Evolutionary conservation across 2,797 vertebrate species (phyloP), one percentile per base, ranked within the genome.

Genomic region (Pseudomugil tenellus): DNA sequence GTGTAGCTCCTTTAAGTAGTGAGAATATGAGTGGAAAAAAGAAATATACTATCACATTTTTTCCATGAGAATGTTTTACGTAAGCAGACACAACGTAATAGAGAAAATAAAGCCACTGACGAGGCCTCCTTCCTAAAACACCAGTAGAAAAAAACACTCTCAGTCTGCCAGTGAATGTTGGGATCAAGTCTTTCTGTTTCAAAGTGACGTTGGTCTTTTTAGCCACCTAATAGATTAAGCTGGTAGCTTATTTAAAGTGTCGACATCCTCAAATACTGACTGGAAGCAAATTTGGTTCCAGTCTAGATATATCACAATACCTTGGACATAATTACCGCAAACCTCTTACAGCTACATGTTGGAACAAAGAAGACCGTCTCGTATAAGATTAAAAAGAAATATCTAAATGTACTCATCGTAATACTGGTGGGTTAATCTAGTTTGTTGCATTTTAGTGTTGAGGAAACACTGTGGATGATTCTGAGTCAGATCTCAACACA

Each of bases 161-260:
- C 48, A 3, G n/a, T 53, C 62, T 48, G 0, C 64, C 59, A 14
- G 23, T 34, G 55, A 66, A 43, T 0, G 0, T 26, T 51, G 17
- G 25, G 57, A 69, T 70, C 64, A 75, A 0, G 19, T 0, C n/a
- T 63, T 6, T 0, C 29, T 76, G 39, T 63, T 8, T 6, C 19
- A 60, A 14, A 1, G 28, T 31, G 69, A 32, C 28, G 5, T 8
- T 16, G 54, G 23, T 57, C 39, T 70, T 61, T 80, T 80, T 31
- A 58, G 65, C 73, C 63, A 61, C 0, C 0, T 46, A 46, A 58
- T 26, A 63, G 78, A 76, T 78, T 77, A 65, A 67, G 16, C 31
- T 13, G 49, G 28, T 25, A 66, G 29, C 65, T 70, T 67, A 34
- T 76, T 70, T 76, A 67, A 55, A 73, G 61, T 55, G 67, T 65